Conservation (phyloP, 2,888 invertebrate species). For the Chalcosyrphus nemorum region DNA sequence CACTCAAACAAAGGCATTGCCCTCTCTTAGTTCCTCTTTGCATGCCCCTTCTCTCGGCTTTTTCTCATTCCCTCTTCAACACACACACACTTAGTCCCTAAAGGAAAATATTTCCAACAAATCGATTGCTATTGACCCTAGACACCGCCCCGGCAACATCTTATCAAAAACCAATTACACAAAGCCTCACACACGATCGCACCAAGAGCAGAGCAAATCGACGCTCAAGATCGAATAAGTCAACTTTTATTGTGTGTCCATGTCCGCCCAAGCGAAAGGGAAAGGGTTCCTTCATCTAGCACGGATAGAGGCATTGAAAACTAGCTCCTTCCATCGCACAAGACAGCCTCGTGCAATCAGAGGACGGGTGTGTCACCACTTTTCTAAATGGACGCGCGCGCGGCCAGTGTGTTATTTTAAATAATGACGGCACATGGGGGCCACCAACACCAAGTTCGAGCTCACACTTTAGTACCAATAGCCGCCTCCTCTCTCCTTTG, state of each 20-base stretch:
- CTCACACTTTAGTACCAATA: slow-evolving; percentile 42
- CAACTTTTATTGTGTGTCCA: slow-evolving; percentile 51
- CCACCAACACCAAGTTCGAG: slow-evolving; percentile 23
- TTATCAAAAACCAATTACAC: slow-evolving; percentile 59
- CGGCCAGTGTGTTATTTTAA: slow-evolving; percentile 72
- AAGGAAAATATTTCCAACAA: too few relatives aligned
- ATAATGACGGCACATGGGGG: slow-evolving; percentile 59
- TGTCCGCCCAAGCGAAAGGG: slow-evolving; percentile 60
- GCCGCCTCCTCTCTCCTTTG: slow-evolving; percentile 60
- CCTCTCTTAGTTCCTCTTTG: too few relatives aligned
- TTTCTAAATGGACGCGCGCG: slow-evolving; percentile 71
- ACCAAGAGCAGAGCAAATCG: slow-evolving; percentile 20
- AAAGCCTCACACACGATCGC: slow-evolving; percentile 53
- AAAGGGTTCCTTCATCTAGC: slow-evolving; percentile 41
- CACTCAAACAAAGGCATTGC: too few relatives aligned
- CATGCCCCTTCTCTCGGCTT: too few relatives aligned
- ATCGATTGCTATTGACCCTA: slow-evolving; percentile 44
- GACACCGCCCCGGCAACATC: not conserved
- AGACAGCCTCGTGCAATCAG: slow-evolving; percentile 48
- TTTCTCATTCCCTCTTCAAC: too few relatives aligned
- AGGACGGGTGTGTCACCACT: slow-evolving; percentile 72
- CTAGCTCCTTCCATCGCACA: slow-evolving; percentile 12
- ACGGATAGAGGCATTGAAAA: too few relatives aligned
- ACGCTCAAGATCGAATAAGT: slow-evolving; percentile 58
- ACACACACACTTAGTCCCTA: too few relatives aligned